Evolutionary conservation across 2,888 invertebrate genomes (phyloP), one percentile per base, ranked within the genome.

Genomic region (Cerastoderma edule): DNA sequence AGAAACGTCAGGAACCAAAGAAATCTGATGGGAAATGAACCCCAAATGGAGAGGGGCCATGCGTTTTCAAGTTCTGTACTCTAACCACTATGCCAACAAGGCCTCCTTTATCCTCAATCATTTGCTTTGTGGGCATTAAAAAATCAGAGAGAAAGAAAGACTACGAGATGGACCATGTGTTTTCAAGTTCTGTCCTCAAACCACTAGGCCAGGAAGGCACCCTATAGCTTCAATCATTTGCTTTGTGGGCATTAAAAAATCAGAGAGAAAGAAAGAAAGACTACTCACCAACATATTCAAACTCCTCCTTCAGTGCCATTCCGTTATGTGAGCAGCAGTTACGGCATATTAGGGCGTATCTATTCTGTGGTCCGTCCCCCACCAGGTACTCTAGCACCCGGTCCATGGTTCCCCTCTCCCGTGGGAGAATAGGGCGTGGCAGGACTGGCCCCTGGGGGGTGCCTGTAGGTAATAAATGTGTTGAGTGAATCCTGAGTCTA

Each of bases 311-410:
- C 16, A 96, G 92, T 1, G 95, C 95, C 95, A 96, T 94, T 94
- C 99, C 99, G 93, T 99, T 99, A 92, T 99, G 99, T 22, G 96
- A 95, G 85, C 94, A 95, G 92, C 99, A 99, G 83, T 96, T 95
- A 48, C 94, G 94, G 93, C 99, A 99, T 89, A 99, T 97, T 82
- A 99, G 95, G 27, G 99, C 99, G 94, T 96, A 99, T 87, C 99
- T 95, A 93, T 98, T 97, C 78, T 95, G 95, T 30, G 99, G 98
- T 0, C 99, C 99, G 92, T 99, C 99, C 53, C 98, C 98, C 53
- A 99, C 95, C 77, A 99, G 93, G 91, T 96, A 98, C 92, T 99
- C 99, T 22, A 99, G 96, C 88, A 99, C 94, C 90, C 96, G 96
- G 93, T 99, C 99, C 79, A 98, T 92, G 39, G 96, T 95, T 6